Percentiles rank a stretch among this genome's conserved stretches.
Conservation (phyloP, 2,113 vertebrate species). For the Asarcornis scutulata region DNA sequence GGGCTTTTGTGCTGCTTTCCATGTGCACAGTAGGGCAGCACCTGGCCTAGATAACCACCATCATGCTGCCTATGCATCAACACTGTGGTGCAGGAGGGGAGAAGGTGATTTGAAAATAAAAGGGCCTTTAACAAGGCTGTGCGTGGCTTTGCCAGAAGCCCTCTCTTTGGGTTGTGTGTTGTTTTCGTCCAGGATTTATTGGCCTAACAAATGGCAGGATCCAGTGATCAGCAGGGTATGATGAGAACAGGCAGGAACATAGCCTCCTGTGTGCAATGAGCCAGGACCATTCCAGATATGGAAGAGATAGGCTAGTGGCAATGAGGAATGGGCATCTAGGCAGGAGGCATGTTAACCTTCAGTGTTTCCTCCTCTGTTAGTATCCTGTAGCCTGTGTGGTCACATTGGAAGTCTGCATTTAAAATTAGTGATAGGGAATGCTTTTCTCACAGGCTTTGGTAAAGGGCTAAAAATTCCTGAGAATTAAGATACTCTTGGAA, state of each 20-base stretch:
- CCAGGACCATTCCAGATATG: accelerated
- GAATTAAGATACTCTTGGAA: background rate
- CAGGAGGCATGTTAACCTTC: background rate
- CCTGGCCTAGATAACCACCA: conserved; percentile 2
- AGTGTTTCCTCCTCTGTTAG: background rate
- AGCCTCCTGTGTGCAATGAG: background rate
- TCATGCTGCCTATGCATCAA: background rate
- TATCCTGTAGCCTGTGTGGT: background rate
- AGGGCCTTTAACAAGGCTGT: background rate
- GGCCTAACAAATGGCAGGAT: background rate
- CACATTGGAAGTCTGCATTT: accelerated
- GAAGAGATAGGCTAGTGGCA: background rate
- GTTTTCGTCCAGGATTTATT: background rate
- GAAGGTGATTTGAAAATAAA: background rate
- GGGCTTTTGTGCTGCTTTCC: background rate
- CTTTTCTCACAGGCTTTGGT: background rate
- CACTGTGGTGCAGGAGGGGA: background rate
- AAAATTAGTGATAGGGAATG: background rate
- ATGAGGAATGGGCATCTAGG: background rate
- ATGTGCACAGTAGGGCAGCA: background rate
- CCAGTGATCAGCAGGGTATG: background rate
- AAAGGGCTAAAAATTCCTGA: background rate
- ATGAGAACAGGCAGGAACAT: background rate
- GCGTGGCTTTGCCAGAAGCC: background rate
- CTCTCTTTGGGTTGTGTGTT: background rate